phyloP scores from a whole-genome alignment of 1,140 invertebrate species.

The Drosophila subobscura region DNA sequence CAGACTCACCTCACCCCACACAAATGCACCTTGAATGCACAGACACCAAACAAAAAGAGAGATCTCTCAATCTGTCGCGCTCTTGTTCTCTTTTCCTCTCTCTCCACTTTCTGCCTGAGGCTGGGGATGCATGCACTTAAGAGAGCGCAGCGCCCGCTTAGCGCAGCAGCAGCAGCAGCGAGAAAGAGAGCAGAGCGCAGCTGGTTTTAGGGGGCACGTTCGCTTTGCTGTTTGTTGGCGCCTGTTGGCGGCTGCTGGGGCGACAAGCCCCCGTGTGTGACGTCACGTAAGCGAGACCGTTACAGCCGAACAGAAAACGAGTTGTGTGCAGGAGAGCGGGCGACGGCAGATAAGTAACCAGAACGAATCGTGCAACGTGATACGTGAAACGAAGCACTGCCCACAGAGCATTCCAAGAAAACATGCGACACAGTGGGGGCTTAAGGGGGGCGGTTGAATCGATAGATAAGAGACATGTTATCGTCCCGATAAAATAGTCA shows the following conservation, averaged over 20 bases:
- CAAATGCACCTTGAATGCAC: no score
- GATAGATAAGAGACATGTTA: slow-evolving; percentile 48
- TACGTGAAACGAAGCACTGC: slow-evolving; percentile 16
- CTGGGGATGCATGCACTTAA: slow-evolving; percentile 42
- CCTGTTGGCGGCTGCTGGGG: slow-evolving; percentile 35
- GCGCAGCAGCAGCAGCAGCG: slow-evolving; percentile 2
- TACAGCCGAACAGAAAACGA: slow-evolving; percentile 55
- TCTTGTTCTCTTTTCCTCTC: slow-evolving; percentile 1
- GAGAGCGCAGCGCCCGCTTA: slow-evolving; percentile 14
- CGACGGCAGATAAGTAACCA: background rate
- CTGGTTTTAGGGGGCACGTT: slow-evolving; percentile 74
- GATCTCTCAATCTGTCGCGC: background rate
- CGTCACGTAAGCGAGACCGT: slow-evolving; percentile 71
- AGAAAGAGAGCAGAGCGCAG: slow-evolving; percentile 29
- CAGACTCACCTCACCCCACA: no score
- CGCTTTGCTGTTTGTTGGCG: slow-evolving; percentile 22
- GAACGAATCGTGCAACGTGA: slow-evolving; percentile 62
- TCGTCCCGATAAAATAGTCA: slow-evolving; percentile 36
- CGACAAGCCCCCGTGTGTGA: slow-evolving; percentile 75
- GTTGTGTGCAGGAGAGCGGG: slow-evolving; percentile 25
- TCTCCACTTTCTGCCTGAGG: background rate
- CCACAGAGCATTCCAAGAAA: slow-evolving; percentile 6
- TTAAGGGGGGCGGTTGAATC: background rate
- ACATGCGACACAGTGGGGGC: slow-evolving; percentile 59
- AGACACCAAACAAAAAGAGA: background rate